These are phyloP conservation scores for Engystomops pustulosus DNA, from an alignment of 2,113 vertebrate genomes.

Conservation along the genomic window DNA sequence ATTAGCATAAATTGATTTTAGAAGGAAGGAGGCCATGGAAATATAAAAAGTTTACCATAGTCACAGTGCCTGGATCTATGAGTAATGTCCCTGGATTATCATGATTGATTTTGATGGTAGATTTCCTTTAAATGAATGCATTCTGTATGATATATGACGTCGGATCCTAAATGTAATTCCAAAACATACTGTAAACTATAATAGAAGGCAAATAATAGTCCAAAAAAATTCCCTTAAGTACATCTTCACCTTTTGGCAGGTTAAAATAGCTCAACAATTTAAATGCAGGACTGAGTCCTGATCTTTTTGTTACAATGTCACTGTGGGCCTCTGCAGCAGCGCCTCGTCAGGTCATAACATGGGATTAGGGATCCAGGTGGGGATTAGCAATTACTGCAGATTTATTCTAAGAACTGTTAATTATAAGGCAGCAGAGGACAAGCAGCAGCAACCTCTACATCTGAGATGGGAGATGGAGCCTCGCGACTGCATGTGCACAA, in stretches of 20 bases:
- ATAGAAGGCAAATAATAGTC: too few species aligned
- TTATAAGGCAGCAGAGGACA: constrained; percentile 41
- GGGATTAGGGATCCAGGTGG: constrained; percentile 49
- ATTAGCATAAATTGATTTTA: too few species aligned
- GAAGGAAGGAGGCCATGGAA: too few species aligned
- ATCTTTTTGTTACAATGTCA: constrained; percentile 28
- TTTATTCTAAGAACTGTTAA: constrained; percentile 51
- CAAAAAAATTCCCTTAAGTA: too few species aligned
- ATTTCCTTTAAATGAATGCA: too few species aligned
- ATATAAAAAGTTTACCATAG: too few species aligned
- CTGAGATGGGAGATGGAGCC: background rate
- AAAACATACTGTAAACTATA: too few species aligned
- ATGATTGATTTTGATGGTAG: too few species aligned
- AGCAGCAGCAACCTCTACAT: background rate
- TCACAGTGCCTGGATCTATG: too few species aligned
- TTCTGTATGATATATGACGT: background rate
- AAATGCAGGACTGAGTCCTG: background rate
- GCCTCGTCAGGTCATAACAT: constrained; percentile 3
- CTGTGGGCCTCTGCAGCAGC: background rate
- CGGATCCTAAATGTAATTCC: background rate
- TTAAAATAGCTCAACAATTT: background rate
- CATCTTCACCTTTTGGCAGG: too few species aligned
- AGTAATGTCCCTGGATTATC: too few species aligned
- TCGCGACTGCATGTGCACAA: background rate
- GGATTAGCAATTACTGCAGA: constrained; percentile 49